A percentile compares a stretch with the other conserved stretches of the same genome.
Conservation (phyloP, 2,888 invertebrate species). For the Sinhomidia bicolor region DNA sequence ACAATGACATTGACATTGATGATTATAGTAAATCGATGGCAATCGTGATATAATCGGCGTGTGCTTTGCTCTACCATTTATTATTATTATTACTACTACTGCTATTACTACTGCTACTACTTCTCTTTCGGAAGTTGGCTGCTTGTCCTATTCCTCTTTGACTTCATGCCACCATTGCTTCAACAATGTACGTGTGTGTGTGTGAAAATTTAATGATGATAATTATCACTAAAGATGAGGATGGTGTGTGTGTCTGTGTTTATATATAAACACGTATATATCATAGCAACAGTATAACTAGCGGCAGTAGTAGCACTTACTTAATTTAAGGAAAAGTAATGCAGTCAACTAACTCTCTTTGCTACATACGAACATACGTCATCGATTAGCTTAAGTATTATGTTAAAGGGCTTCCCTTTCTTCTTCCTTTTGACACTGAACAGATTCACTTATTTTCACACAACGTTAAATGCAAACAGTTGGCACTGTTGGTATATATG, state of each 20-base stretch:
- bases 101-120: too few species aligned
- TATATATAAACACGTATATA: too few species aligned
- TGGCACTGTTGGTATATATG: too few species aligned
- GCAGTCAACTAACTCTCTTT: neutral
- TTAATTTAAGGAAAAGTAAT: slow-evolving; percentile 11
- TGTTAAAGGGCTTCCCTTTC: neutral
- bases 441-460: neutral
- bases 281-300: too few species aligned
- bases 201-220: slow-evolving; percentile 3
- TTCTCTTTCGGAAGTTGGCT: slow-evolving; percentile 10
- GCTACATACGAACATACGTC: neutral
- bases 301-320: neutral
- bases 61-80: slow-evolving; percentile 9
- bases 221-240: neutral
- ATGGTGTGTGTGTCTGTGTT: too few species aligned
- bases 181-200: neutral
- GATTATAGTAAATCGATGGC: slow-evolving; percentile 59
- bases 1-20: slow-evolving; percentile 64
- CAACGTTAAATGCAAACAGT: neutral
- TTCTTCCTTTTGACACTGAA: neutral
- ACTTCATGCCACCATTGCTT: too few species aligned
- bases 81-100: too few species aligned
- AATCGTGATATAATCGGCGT: slow-evolving; percentile 69
- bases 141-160: neutral
- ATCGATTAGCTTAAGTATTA: neutral